Base-by-base conservation (phyloP, 2,113 vertebrate genomes). In the Vicugna pacos region DNA sequence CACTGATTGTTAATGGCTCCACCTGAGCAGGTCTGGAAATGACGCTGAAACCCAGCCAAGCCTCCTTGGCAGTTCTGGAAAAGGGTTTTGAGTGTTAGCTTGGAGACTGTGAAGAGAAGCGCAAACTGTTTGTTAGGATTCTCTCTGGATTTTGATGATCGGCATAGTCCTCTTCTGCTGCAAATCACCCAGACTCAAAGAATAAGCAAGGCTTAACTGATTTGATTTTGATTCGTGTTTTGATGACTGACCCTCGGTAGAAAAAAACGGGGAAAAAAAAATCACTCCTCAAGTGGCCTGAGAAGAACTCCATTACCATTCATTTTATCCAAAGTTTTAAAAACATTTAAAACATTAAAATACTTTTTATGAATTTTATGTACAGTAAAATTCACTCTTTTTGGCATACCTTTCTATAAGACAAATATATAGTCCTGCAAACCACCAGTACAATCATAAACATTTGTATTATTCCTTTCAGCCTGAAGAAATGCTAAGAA, bases 1-100 rank as follows among this genome's bases (percentile, higher is more conserved):
- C 85, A 91, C 73, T 93, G 92, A 91, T 97, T 85, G 95, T 89
- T 95, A 97, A 75, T 83, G 67, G 42, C 28, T 60, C n/a, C 50
- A 73, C 77, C 28, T 5, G 50, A 67, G 35, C 26, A 97, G 77
- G 19, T 65, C 58, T 87, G 86, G 75, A 38, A 96, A 91, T 91
- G 81, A 90, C 46, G 91, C 54, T 84, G 92, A 97, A 97, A 91
- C 69, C 81, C 84, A 97, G 30, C 80, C 84, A 77, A 50, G 35
- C 60, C 42, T 96, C 60, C 20, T 90, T 80, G 80, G 60, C 54
- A 81, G 24, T 81, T 94, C 35, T 92, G 64, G 64, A 73, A 87
- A 96, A 70, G 69, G 35, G 19, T 65, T 76, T 91, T 91, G 54
- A 77, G 24, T 79, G 81, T 92, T 75, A 90, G 60, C 19, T 69